These are phyloP conservation scores for Piprites chloris DNA, from an alignment of 2,113 vertebrate genomes.

Conservation along the genomic window DNA sequence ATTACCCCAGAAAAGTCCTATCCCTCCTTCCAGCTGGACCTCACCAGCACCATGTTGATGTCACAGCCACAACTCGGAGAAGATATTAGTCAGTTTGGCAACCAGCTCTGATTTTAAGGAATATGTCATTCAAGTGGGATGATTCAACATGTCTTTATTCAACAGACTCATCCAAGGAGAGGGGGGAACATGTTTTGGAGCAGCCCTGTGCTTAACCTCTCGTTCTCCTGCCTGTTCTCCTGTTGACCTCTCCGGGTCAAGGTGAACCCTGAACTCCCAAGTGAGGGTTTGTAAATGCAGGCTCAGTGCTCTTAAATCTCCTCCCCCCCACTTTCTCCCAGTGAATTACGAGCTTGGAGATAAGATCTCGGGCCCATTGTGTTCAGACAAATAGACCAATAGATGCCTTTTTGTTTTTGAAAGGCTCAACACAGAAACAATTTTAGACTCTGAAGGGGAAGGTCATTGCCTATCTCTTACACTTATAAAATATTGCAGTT, in stretches of 20 bases:
- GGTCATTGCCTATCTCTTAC: conserved; percentile 50
- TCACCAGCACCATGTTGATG: not conserved
- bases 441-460: conserved; percentile 52
- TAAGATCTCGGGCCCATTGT: conserved; percentile 56
- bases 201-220: conserved; percentile 30
- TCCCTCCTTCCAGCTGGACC: no score
- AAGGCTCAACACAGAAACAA: conserved; percentile 11
- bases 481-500: conserved; percentile 25
- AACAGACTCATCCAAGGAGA: not conserved
- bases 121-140: not conserved
- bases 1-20: not conserved
- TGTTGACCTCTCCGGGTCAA: conserved; percentile 50
- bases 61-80: not conserved
- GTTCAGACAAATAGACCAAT: conserved; percentile 23
- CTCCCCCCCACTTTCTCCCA: not conserved
- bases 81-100: not conserved
- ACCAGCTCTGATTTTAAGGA: not conserved
- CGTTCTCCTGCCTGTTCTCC: conserved; percentile 6
- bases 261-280: conserved; percentile 62
- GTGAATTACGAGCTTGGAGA: conserved; percentile 59
- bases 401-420: conserved; percentile 28
- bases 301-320: conserved; percentile 65
- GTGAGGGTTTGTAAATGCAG: conserved; percentile 40
- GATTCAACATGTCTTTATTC: not conserved
- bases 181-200: not conserved